Conservation (phyloP, 1,140 invertebrate species). For the Solen grandis region DNA sequence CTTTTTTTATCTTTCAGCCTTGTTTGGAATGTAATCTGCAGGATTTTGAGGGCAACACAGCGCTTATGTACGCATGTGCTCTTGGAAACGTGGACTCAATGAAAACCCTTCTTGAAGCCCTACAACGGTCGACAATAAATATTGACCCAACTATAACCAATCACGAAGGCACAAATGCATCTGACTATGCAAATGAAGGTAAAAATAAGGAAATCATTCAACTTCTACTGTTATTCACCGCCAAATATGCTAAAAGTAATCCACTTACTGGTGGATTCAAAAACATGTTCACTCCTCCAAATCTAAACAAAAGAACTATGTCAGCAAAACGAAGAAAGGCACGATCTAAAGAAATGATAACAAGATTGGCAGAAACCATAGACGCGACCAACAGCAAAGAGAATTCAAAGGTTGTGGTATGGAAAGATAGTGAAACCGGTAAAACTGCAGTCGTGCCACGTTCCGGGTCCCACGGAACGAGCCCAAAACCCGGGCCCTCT, state of each 20-base stretch:
- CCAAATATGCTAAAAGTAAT: background rate
- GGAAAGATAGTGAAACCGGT: background rate
- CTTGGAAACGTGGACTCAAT: constrained; percentile 24
- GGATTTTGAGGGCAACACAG: constrained; percentile 71
- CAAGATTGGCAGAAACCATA: background rate
- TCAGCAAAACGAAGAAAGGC: background rate
- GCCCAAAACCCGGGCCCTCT: no score
- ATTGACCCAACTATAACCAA: constrained; percentile 60
- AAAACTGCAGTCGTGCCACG: background rate
- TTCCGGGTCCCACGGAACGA: no score
- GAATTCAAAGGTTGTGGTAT: background rate
- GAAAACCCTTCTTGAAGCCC: constrained; percentile 21
- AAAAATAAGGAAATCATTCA: constrained; percentile 32
- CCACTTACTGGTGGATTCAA: background rate
- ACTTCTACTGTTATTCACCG: background rate
- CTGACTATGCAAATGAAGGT: constrained; percentile 25
- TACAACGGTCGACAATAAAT: constrained; percentile 23
- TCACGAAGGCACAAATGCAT: constrained; percentile 64
- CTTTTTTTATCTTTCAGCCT: no score
- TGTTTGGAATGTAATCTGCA: constrained; percentile 50
- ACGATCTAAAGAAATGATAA: background rate
- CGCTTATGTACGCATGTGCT: constrained; percentile 55
- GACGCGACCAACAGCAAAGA: background rate
- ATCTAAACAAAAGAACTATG: background rate
- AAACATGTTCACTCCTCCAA: background rate